These are phyloP conservation scores for Tachysurus fulvidraco DNA, from an alignment of 2,113 vertebrate genomes.

Conservation along the genomic window DNA sequence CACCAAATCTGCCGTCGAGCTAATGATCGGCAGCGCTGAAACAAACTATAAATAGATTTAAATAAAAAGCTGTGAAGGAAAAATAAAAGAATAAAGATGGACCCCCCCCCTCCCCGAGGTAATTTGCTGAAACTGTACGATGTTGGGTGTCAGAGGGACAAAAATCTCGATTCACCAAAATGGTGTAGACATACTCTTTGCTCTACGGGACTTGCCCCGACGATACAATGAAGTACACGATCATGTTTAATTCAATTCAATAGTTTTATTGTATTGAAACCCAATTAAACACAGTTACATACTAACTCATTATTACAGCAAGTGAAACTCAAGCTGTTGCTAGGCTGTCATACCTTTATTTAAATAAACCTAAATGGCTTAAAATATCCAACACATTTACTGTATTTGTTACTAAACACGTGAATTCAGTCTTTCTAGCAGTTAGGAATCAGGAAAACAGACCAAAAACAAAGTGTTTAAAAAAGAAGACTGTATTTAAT, in stretches of 20 bases:
- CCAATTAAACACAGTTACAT: not conserved
- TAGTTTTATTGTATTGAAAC: not conserved
- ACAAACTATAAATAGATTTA: conserved; percentile 26
- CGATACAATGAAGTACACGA: not conserved
- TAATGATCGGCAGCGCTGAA: conserved; percentile 41
- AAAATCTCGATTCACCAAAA: not conserved
- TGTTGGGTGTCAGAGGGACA: conserved; percentile 26
- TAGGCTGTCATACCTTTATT: too few species aligned
- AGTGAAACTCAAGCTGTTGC: too few species aligned
- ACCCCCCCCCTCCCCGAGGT: not conserved
- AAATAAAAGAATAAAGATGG: conserved; percentile 3
- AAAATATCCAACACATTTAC: not conserved
- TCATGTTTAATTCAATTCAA: not conserved
- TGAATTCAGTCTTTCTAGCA: not conserved
- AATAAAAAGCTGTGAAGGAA: conserved; percentile 21
- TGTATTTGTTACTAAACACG: not conserved
- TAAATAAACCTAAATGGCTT: not conserved
- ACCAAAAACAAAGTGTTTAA: not conserved
- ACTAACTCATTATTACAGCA: not conserved
- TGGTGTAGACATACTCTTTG: not conserved
- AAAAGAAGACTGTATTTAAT: not conserved
- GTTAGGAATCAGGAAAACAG: not conserved
- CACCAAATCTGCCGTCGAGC: conserved; percentile 11
- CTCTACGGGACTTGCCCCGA: not conserved
- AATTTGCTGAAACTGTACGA: conserved; percentile 9